A percentile compares a stretch with the other conserved stretches of the same genome.
Evolutionary conservation across 1,140 invertebrate species (phyloP).

Genomic region (Euglossa dilemma): DNA sequence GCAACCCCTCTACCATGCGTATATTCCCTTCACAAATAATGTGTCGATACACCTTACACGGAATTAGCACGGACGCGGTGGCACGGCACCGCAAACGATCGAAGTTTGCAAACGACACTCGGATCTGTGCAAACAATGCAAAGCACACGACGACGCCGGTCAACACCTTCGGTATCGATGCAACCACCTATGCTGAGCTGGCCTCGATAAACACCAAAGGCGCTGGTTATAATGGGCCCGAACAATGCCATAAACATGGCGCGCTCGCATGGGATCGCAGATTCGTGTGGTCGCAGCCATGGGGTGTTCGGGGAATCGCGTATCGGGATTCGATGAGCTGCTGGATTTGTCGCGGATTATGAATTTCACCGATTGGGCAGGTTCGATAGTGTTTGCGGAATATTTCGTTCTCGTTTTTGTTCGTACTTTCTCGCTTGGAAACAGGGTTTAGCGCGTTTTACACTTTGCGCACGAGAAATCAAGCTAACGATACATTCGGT

Average conservation of each 20-base stretch:
- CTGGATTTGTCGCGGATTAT: background rate
- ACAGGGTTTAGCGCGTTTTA: no score
- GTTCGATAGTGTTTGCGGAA: no score
- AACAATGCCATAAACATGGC: constrained; percentile 5
- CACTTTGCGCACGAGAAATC: no score
- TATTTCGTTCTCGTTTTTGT: no score
- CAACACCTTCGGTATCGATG: constrained; percentile 26
- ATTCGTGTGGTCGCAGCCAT: background rate
- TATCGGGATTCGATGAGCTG: background rate
- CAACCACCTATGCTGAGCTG: background rate
- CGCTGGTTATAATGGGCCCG: constrained; percentile 12
- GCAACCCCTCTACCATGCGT: rapidly evolving
- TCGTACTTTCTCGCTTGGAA: no score
- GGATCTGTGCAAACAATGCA: constrained; percentile 28
- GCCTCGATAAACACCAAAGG: constrained; percentile 41
- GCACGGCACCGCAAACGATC: constrained; percentile 26
- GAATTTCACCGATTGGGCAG: no score
- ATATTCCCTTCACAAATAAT: background rate
- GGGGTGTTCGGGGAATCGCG: constrained; percentile 2
- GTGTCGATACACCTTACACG: constrained; percentile 23
- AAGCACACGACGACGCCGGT: constrained; percentile 4
- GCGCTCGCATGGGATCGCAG: background rate
- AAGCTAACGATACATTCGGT: no score
- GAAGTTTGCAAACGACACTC: constrained; percentile 38
- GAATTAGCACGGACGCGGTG: constrained; percentile 6